These are phyloP conservation scores for Drosophila erecta DNA, from an alignment of 1,140 invertebrate species.

Conservation along the genomic window DNA sequence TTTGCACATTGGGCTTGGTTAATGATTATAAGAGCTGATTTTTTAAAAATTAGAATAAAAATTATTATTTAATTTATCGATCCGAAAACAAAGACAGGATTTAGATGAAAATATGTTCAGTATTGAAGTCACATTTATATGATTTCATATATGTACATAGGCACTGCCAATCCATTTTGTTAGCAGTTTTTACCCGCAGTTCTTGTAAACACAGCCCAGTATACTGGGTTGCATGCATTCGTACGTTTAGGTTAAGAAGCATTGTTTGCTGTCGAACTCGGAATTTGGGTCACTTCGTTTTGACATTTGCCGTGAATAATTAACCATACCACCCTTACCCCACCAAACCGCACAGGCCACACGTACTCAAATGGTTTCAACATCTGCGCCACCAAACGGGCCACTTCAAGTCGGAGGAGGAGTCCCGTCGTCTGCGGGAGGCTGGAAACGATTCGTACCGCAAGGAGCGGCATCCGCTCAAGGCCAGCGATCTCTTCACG, in stretches of 20 bases:
- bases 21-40: neutral
- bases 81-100: too few species aligned
- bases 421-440: conserved; percentile 68
- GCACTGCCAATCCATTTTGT: too few species aligned
- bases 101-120: too few species aligned
- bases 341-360: conserved; percentile 40
- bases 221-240: conserved; percentile 45
- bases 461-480: conserved; percentile 68
- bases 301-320: conserved; percentile 64
- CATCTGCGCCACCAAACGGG: conserved; percentile 62
- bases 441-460: conserved; percentile 73
- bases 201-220: neutral
- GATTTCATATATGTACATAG: too few species aligned
- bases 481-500: conserved; percentile 69
- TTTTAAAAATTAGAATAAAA: neutral
- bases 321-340: conserved; percentile 40
- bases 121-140: too few species aligned
- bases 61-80: neutral
- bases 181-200: neutral
- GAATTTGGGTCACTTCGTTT: conserved; percentile 58
- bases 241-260: conserved; percentile 60
- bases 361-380: conserved; percentile 75
- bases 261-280: conserved; percentile 54
- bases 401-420: conserved; percentile 69
- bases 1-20: neutral